Base-by-base conservation (phyloP, 2,113 vertebrate species). In the Calypte anna region DNA sequence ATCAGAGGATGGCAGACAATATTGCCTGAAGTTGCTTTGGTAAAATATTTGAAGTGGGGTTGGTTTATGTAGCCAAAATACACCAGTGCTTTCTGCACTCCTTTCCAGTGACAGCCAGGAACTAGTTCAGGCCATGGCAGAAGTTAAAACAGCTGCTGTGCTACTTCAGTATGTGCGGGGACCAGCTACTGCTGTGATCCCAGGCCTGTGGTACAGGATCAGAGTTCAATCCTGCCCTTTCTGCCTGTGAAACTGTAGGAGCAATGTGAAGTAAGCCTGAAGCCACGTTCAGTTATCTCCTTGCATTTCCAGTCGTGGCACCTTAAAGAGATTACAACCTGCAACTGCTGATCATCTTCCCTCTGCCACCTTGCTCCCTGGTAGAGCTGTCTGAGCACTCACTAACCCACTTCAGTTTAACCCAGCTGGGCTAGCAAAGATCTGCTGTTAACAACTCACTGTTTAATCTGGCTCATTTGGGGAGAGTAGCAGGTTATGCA, bases 391-490 rank as follows among this genome's bases (percentile, higher is more conserved):
- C 74, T 31, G 88, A 77, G n/a, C 62, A 51, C 77, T 94, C 76
- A n/a, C 63, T 86, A 86, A 51, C 86, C 55, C 76, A 33, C 59
- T 82, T 80, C 55, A 40, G 69, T 55, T 74, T 74, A 75, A 72
- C 30, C 88, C 64, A 68, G 38, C 59, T 77, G 69, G 38, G 33
- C 64, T 93, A 93, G 73, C 64, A 70, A 31, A 93, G 80, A 75
- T 44, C 68, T 66, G 3, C 75, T 70, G 4, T 57, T 77, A 53
- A 77, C 64, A 88, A 28, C 33, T 66, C 46, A 67, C 77, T 68
- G 74, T 59, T 93, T 61, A 48, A 86, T 75, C 50, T 88, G 83
- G 57, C 73, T 81, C 76, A 0, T 93, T 96, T 75, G 86, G 83
- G 86, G 48, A 33, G 79, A 33, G 57, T 53, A 43, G 69, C 68